Conservation (phyloP, 2,888 invertebrate genomes). For the Orchestes rusci region DNA sequence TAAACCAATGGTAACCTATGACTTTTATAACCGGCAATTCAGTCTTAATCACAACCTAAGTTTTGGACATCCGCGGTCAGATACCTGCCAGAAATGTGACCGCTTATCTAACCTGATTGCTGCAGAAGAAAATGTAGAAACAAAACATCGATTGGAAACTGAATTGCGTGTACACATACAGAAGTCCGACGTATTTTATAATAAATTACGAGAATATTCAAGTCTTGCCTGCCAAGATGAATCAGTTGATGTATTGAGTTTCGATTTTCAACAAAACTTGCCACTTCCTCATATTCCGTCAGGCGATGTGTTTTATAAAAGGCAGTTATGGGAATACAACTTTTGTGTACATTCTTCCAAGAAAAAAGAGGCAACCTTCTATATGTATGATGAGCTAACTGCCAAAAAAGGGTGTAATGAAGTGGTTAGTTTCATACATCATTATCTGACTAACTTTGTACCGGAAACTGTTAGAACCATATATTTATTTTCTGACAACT, state of each 20-base stretch:
- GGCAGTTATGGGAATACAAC: conserved; percentile 7
- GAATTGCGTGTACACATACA: conserved; percentile 1
- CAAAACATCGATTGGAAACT: background rate
- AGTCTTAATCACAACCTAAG: conserved; percentile 1
- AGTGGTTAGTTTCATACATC: conserved; percentile 2
- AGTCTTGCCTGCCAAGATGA: background rate
- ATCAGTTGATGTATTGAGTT: background rate
- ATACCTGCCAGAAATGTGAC: conserved; percentile 6
- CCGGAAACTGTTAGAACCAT: background rate
- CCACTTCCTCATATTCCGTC: conserved; percentile 5
- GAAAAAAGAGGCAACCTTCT: background rate
- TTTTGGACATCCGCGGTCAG: conserved; percentile 4
- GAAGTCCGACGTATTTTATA: conserved; percentile 4
- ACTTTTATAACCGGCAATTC: conserved; percentile 4
- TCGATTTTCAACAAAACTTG: conserved; percentile 7
- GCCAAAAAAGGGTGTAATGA: conserved; percentile 1
- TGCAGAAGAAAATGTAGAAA: background rate
- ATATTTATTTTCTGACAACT: background rate
- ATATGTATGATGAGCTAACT: conserved; percentile 6
- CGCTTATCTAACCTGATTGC: background rate
- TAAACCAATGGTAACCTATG: conserved; percentile 7
- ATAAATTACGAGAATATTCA: background rate
- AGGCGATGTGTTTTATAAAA: conserved; percentile 7
- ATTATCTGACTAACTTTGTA: background rate
- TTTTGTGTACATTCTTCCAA: conserved; percentile 7